These are phyloP conservation scores for Cossypha caffra DNA, from an alignment of 2,797 vertebrate species.

Conservation along the genomic window DNA sequence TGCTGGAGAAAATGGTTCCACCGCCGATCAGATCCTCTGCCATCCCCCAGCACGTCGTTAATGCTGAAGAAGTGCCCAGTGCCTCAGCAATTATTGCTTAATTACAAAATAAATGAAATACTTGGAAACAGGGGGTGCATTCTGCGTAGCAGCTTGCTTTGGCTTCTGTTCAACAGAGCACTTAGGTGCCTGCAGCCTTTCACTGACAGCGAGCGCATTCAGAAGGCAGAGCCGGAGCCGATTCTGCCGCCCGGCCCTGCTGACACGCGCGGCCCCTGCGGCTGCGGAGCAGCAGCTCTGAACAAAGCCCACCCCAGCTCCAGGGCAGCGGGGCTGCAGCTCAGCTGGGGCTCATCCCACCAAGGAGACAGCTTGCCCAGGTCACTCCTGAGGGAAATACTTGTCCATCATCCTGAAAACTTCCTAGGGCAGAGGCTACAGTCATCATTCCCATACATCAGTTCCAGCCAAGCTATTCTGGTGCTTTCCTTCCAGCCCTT, in stretches of 20 bases:
- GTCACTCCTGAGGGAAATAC: neutral
- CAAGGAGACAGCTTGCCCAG: neutral
- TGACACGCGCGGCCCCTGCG: fast-evolving
- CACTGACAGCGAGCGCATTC: fast-evolving
- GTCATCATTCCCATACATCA: neutral
- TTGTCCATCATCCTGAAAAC: neutral
- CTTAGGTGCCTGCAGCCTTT: neutral
- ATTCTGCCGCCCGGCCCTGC: neutral
- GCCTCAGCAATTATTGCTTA: constrained; percentile 31
- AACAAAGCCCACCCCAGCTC: fast-evolving
- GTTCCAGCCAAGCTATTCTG: neutral
- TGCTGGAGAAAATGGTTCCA: neutral
- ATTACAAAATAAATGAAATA: constrained; percentile 48
- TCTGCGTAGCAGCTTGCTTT: neutral
- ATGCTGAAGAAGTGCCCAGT: constrained; percentile 2
- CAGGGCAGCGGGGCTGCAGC: fast-evolving
- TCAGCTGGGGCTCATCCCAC: neutral
- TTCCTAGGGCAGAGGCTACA: neutral
- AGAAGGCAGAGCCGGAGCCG: neutral
- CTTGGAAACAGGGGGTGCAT: neutral
- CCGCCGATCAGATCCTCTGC: neutral
- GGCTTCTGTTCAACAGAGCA: neutral
- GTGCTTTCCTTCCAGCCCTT: neutral
- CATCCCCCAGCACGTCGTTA: neutral
- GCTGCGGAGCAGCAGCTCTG: neutral